Evolutionary conservation across 2,797 vertebrate genomes (phyloP), one percentile per base, ranked within the genome.

Genomic region (Agapornis canus): DNA sequence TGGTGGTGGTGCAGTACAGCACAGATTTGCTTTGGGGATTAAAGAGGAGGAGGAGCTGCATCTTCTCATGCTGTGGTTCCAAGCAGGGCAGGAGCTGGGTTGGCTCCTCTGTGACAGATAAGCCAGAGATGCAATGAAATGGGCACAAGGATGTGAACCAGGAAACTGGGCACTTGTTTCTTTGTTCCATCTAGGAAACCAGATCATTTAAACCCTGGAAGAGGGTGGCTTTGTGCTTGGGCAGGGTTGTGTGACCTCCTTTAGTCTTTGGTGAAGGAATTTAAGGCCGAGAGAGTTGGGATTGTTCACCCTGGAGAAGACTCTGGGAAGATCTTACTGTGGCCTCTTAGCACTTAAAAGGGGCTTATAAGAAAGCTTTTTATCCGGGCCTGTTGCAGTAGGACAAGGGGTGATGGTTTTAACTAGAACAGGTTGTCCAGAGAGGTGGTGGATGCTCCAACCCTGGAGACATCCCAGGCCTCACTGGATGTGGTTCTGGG

Each of bases 101-200:
- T 9, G 11, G 13, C 43, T 81, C 25, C n/a, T n/a, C 31, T 2
- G 0, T 18, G 40, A 17, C 37, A 29, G 42, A 19, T 5, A 25
- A 52, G 45, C 23, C 5, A 0, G 26, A n/a, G 32, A 4, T 7
- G 31, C 13, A 2, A 9, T 3, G 37, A 11, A 20, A 59, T 52
- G 23, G 40, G 45, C 2, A 12, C 45, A 20, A 32, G 39, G 59
- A 29, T 61, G 82, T 10, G 6, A 2, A 22, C 52, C 54, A 51
- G 32, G 88, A 63, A 43, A 71, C 1, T 1, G 9, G 60, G 45
- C 35, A 2, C 69, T 65, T 1, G 11, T 13, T 72, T 81, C 43
- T 47, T 32, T 13, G 40, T 65, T 63, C 82, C 81, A 15, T 71
- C 81, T 10, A 89, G 82, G 86, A 89, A 92, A 73, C 1, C 39